A percentile compares a stretch with the other conserved stretches of the same genome.
Conservation (phyloP, 1,140 invertebrate species). For the Lanistes nyassanus region DNA sequence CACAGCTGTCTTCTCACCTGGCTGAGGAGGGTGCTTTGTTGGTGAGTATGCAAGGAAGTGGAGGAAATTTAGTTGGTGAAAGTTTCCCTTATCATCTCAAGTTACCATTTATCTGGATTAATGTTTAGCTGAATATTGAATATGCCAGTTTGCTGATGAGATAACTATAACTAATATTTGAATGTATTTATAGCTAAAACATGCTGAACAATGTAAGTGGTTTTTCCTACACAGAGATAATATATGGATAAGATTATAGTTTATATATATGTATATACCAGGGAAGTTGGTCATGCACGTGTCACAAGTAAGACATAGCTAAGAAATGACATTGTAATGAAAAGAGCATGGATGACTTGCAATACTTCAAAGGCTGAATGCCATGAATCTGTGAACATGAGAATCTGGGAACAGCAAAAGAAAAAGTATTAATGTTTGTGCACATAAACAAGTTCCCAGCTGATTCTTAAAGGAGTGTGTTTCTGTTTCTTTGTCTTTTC, state of each 20-base stretch:
- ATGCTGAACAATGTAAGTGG: too few species aligned
- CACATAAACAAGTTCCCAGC: not conserved
- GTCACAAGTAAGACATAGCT: not conserved
- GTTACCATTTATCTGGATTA: not conserved
- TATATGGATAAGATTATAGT: too few species aligned
- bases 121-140: not conserved
- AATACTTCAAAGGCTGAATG: not conserved
- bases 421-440: not conserved
- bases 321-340: not conserved
- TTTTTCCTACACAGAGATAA: too few species aligned
- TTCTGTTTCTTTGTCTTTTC: not conserved
- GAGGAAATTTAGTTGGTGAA: too few species aligned
- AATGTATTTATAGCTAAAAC: too few species aligned
- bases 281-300: not conserved
- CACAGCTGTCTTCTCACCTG: constrained; percentile 76
- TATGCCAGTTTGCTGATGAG: too few species aligned
- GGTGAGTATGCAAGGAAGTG: constrained; percentile 36
- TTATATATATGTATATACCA: too few species aligned
- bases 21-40: constrained; percentile 77
- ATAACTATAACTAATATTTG: too few species aligned
- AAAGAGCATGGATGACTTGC: not conserved
- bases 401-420: not conserved
- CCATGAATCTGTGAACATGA: not conserved
- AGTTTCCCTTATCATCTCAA: not conserved
- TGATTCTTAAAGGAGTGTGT: not conserved